Evolutionary conservation across 2,113 vertebrate genomes (phyloP).

Genomic region (Menura novaehollandiae): DNA sequence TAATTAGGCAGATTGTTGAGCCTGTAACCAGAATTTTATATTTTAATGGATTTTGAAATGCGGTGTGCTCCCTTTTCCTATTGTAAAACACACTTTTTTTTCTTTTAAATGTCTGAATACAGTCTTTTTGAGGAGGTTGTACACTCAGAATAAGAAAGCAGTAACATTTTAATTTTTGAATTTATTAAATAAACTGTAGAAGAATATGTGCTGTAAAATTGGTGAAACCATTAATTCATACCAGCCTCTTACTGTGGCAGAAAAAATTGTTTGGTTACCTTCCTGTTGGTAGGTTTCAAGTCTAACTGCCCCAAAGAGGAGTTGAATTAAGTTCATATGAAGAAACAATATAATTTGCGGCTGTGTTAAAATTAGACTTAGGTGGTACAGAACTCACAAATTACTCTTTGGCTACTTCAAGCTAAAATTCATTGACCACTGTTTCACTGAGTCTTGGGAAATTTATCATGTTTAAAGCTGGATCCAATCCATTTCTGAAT

Average conservation of each 20-base stretch:
- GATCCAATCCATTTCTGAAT: background rate
- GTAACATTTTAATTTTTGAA: background rate
- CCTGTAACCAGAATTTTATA: slow-evolving; percentile 61
- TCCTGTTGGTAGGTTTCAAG: background rate
- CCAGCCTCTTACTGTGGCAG: background rate
- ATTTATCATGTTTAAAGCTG: background rate
- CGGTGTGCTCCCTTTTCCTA: background rate
- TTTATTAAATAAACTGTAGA: background rate
- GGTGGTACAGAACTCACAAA: background rate
- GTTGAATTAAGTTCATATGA: background rate
- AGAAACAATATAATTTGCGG: background rate
- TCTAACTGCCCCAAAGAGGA: background rate
- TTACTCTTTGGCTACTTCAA: background rate
- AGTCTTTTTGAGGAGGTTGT: background rate
- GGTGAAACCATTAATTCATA: background rate
- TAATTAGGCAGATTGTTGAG: slow-evolving; percentile 62
- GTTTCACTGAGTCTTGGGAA: background rate
- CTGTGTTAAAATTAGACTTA: background rate
- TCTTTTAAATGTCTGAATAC: background rate
- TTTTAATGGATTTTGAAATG: slow-evolving; percentile 49
- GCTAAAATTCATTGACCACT: background rate
- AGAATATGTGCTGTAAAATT: background rate
- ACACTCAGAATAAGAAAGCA: background rate
- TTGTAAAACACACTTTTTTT: background rate
- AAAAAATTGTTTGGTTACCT: background rate